These are phyloP conservation scores for Hipposideros armiger DNA, from an alignment of 2,113 vertebrate genomes.

Conservation along the genomic window DNA sequence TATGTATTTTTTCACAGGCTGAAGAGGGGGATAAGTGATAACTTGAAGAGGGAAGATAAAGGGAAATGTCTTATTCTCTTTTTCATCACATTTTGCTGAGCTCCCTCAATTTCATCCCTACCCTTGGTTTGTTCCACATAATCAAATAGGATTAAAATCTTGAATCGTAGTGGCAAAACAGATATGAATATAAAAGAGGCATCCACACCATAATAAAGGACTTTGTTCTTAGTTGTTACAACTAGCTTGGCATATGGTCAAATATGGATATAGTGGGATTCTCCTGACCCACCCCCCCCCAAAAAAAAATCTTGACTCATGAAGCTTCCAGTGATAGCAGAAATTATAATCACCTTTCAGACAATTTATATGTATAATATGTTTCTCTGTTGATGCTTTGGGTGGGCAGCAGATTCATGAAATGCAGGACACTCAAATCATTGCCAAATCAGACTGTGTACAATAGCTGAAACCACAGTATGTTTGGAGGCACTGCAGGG, in stretches of 20 bases:
- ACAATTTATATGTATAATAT: background rate
- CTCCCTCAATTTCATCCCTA: background rate
- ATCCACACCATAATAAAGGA: background rate
- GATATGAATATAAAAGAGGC: background rate
- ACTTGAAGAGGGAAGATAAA: background rate
- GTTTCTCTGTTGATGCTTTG: background rate
- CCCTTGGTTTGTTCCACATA: background rate
- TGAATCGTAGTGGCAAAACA: background rate
- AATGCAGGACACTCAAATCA: background rate
- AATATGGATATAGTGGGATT: background rate
- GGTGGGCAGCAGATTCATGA: background rate
- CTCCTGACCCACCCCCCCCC: too few relatives aligned
- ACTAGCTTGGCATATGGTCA: background rate
- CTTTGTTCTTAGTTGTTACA: background rate
- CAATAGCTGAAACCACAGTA: background rate
- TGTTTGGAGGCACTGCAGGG: background rate
- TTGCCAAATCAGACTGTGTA: background rate
- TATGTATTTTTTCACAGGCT: conserved; percentile 2
- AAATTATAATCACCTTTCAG: conserved; percentile 14
- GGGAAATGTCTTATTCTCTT: background rate
- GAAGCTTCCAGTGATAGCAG: background rate
- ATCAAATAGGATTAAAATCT: background rate
- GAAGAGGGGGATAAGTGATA: background rate
- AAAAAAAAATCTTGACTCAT: background rate
- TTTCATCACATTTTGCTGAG: conserved; percentile 1